Conservation (phyloP, 1,140 invertebrate genomes). For the Eueides isabella region DNA sequence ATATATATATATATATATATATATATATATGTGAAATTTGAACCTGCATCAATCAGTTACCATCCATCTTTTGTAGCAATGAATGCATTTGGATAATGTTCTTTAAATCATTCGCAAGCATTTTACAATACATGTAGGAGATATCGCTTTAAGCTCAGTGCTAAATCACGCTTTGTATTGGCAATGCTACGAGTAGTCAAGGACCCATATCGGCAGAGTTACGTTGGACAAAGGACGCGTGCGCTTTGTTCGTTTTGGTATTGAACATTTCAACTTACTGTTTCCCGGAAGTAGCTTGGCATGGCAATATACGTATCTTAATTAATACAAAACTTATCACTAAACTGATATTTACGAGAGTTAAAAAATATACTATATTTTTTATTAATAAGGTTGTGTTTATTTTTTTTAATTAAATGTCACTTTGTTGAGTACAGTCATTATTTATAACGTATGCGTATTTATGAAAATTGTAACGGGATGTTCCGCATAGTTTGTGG, state of each 20-base stretch:
- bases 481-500: too few relatives aligned
- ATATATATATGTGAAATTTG: too few relatives aligned
- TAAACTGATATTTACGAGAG: background rate
- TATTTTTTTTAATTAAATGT: too few relatives aligned
- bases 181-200: background rate
- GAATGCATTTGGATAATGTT: too few relatives aligned
- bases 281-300: background rate
- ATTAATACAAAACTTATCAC: background rate
- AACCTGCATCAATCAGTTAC: too few relatives aligned
- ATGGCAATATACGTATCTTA: background rate
- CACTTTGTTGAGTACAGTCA: background rate
- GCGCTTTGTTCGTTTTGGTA: background rate
- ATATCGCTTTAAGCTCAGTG: background rate
- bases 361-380: too few relatives aligned
- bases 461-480: background rate
- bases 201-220: background rate
- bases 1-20: too few relatives aligned
- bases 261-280: constrained; percentile 4
- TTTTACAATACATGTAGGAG: too few relatives aligned
- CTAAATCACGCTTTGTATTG: background rate
- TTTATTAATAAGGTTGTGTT: background rate
- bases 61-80: too few relatives aligned
- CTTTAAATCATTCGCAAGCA: too few relatives aligned
- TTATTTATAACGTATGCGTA: background rate
- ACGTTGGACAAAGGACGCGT: background rate